Conservation (phyloP, 1,140 invertebrate genomes). For the Ceratina australensis region DNA sequence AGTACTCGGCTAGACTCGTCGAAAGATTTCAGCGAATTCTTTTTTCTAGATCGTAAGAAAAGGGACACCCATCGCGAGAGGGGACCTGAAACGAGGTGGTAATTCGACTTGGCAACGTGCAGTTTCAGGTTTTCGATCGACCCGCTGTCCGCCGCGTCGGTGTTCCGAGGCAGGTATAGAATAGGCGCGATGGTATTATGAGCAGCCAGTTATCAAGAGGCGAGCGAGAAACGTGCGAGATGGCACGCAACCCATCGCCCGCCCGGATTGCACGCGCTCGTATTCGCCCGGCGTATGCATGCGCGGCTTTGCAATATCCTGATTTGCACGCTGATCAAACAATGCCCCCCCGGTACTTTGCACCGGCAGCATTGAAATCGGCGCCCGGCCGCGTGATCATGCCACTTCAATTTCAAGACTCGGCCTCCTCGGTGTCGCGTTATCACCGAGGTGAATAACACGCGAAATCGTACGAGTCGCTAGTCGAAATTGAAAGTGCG, state of each 20-base stretch:
- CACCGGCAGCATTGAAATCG: neutral
- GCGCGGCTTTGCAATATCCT: conserved; percentile 21
- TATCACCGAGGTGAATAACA: neutral
- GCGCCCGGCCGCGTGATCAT: neutral
- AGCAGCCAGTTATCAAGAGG: conserved; percentile 48
- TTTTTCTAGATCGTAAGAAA: too few species aligned
- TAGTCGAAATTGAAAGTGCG: too few species aligned
- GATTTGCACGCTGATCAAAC: conserved; percentile 24
- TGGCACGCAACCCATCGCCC: conserved; percentile 56
- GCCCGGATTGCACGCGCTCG: conserved; percentile 22
- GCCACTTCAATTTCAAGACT: neutral
- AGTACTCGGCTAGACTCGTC: neutral
- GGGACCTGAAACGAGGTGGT: conserved; percentile 20
- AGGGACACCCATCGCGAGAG: neutral
- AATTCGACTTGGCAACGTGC: conserved; percentile 6
- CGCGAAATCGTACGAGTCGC: too few species aligned
- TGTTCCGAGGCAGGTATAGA: conserved; percentile 18
- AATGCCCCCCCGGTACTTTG: neutral
- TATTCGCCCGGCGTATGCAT: neutral
- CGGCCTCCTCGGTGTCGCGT: neutral
- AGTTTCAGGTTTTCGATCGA: neutral
- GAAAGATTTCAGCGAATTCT: too few species aligned
- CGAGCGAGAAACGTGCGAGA: conserved; percentile 62
- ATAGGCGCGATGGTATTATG: conserved; percentile 3
- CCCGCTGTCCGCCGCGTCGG: conserved; percentile 4